phyloP scores from a whole-genome alignment of 2,888 invertebrate genomes.

The Microctonus brassicae region DNA sequence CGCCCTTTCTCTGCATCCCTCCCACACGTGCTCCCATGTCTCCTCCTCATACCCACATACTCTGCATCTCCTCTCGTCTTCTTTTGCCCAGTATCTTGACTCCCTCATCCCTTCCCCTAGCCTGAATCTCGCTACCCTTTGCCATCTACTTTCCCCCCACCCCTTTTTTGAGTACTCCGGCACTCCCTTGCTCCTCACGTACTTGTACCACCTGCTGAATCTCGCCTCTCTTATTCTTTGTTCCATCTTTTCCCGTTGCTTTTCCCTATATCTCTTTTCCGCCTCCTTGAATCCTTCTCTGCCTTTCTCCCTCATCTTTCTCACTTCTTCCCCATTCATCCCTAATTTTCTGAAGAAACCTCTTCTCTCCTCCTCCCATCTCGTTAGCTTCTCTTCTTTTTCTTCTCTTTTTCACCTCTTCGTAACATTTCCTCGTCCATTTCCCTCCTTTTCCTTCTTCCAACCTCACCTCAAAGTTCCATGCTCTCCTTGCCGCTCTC shows the following conservation, averaged over 20 bases:
- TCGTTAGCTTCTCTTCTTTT: too few relatives aligned
- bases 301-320: background rate
- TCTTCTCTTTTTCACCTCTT: background rate
- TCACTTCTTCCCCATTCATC: background rate
- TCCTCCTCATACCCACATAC: background rate
- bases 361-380: too few relatives aligned
- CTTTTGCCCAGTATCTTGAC: background rate
- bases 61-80: background rate
- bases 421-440: background rate
- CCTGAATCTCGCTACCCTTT: background rate
- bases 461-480: too few relatives aligned
- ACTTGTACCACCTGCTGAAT: background rate
- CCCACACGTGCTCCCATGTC: conserved; percentile 6
- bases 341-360: too few relatives aligned
- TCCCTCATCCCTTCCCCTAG: background rate
- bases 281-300: background rate
- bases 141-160: background rate
- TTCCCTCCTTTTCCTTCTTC: background rate
- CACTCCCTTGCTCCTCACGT: background rate
- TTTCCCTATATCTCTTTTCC: background rate
- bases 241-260: background rate
- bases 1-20: background rate
- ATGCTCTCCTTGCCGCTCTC: too few relatives aligned
- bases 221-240: background rate
- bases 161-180: conserved; percentile 7